Conservation (phyloP, 2,797 vertebrate species). For the Sebastes flavidus region DNA sequence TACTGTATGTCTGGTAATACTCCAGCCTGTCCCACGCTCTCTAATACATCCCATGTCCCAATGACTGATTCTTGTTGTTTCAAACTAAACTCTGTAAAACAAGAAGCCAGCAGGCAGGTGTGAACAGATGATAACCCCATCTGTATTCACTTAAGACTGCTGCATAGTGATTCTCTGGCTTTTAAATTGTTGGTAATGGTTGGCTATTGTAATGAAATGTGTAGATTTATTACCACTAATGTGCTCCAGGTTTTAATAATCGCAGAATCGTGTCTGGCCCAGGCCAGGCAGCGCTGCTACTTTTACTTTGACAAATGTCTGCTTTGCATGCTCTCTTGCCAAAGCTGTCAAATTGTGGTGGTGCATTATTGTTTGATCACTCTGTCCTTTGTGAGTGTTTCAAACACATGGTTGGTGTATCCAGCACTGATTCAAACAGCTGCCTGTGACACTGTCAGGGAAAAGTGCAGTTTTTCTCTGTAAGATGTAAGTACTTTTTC, state of each 20-base stretch:
- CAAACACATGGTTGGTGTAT: neutral
- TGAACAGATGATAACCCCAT: neutral
- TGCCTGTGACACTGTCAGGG: neutral
- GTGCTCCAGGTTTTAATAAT: neutral
- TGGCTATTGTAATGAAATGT: neutral
- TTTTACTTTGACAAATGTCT: neutral
- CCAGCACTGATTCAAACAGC: neutral
- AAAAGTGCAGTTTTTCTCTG: neutral
- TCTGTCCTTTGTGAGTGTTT: neutral
- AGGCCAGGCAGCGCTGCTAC: neutral
- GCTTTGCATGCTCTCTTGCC: neutral
- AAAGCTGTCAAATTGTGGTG: conserved; percentile 5
- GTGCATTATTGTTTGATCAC: neutral
- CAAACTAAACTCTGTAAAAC: neutral
- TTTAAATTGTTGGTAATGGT: neutral
- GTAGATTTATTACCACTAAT: conserved; percentile 4
- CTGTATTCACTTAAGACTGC: too few relatives aligned
- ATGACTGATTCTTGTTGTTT: neutral
- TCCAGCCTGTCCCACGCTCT: neutral
- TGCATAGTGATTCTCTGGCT: neutral
- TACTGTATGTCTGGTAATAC: neutral
- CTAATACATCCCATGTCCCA: neutral
- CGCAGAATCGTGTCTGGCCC: neutral
- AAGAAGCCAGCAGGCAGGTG: neutral
- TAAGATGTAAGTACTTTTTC: neutral